Conservation (phyloP, 2,113 vertebrate species). For the Merops nubicus region DNA sequence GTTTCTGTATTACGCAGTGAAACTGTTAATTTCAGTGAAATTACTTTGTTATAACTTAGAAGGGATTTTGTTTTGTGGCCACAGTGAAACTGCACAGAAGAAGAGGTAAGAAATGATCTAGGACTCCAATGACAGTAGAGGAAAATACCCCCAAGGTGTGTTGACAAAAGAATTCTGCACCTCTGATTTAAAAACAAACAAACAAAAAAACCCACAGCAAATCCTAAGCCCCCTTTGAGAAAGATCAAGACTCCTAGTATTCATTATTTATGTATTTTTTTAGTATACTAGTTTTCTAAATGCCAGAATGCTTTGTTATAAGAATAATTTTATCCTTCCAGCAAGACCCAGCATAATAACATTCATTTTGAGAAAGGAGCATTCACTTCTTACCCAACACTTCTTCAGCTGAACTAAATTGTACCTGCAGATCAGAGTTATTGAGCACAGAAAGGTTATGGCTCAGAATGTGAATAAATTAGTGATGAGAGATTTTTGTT, state of each 20-base stretch:
- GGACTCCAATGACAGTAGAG: not conserved
- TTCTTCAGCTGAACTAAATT: not conserved
- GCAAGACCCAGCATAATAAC: not conserved
- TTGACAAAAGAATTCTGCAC: not conserved
- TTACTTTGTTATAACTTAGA: not conserved
- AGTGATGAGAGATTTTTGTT: not conserved
- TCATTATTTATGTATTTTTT: not conserved
- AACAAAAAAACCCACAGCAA: not conserved
- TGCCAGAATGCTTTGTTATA: not conserved
- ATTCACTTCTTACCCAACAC: not conserved
- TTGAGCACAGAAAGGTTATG: rapidly evolving
- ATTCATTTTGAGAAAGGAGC: not conserved
- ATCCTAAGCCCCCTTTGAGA: not conserved
- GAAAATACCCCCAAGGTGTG: not conserved
- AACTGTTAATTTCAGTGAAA: not conserved
- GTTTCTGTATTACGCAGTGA: not conserved
- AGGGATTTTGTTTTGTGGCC: not conserved
- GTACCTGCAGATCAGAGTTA: not conserved
- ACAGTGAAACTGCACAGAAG: not conserved
- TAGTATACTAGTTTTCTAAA: not conserved
- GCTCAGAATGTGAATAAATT: not conserved
- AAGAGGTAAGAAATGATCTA: not conserved
- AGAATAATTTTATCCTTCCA: not conserved
- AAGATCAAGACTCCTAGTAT: not conserved
- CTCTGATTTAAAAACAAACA: not conserved